Percentiles rank a stretch among this genome's conserved stretches.
Conservation (phyloP, 2,113 vertebrate species). For the Macrotus californicus region DNA sequence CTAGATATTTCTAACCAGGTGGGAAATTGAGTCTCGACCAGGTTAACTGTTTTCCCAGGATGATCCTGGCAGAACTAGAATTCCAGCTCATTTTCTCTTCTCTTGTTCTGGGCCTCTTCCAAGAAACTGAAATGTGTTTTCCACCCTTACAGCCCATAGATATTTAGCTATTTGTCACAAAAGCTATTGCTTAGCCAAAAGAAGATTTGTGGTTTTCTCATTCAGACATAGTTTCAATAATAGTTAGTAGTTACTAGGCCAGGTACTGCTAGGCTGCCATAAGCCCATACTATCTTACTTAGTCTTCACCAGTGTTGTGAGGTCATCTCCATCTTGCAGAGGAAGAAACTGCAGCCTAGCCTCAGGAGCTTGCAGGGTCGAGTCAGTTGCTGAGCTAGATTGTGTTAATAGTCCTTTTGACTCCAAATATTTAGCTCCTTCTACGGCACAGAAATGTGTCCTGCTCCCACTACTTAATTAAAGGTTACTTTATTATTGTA, state of each 20-base stretch:
- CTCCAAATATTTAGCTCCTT: not conserved
- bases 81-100: constrained; percentile 2
- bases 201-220: not conserved
- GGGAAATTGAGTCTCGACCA: not conserved
- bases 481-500: not conserved
- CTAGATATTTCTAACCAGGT: not conserved
- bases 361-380: not conserved
- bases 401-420: not conserved
- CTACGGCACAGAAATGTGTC: not conserved
- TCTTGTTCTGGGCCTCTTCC: not conserved
- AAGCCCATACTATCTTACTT: not conserved
- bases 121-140: constrained; percentile 29
- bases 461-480: not conserved
- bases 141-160: not conserved
- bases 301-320: not conserved
- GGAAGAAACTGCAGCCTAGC: not conserved
- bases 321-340: not conserved
- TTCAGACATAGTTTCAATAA: not conserved
- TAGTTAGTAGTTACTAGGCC: not conserved
- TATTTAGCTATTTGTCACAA: constrained; percentile 3
- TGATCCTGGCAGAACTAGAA: not conserved
- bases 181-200: not conserved
- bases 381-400: not conserved
- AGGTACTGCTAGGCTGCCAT: not conserved
- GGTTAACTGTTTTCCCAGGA: not conserved